A percentile compares a stretch with the other conserved stretches of the same genome.
phyloP scores from a whole-genome alignment of 2,113 vertebrate species.

The Cyanoliseus patagonus region DNA sequence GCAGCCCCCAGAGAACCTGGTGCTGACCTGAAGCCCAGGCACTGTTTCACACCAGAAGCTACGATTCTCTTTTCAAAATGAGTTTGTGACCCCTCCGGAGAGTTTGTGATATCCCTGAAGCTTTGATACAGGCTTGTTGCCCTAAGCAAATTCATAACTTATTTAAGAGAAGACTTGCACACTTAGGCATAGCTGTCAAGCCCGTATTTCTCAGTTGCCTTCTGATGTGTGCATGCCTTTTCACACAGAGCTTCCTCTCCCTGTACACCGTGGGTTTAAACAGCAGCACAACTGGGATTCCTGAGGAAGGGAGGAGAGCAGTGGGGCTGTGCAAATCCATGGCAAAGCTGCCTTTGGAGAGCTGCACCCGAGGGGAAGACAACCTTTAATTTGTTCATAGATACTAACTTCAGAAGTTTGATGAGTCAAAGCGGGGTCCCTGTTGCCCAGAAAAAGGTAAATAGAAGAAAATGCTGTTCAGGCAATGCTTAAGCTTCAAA shows the following conservation, averaged over 20 bases:
- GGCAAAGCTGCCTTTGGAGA: not conserved
- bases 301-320: not conserved
- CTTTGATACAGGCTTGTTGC: conserved; percentile 29
- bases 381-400: not conserved
- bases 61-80: not conserved
- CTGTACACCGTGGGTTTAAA: not conserved
- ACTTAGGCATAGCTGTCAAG: conserved; percentile 59
- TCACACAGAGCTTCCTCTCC: not conserved
- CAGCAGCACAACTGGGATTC: not conserved
- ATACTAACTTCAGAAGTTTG: not conserved
- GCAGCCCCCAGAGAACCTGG: not conserved
- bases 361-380: not conserved
- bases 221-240: not conserved
- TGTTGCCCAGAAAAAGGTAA: conserved; percentile 8
- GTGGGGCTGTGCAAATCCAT: not conserved
- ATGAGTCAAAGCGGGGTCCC: not conserved
- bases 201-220: not conserved
- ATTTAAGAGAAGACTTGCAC: conserved; percentile 42
- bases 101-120: conserved; percentile 7
- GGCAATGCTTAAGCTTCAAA: not conserved
- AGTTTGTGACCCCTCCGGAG: not conserved
- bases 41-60: not conserved
- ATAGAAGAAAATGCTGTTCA: not conserved
- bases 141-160: conserved; percentile 46
- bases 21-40: not conserved